phyloP scores from a whole-genome alignment of 2,888 invertebrate species.

The Macaria notata region DNA sequence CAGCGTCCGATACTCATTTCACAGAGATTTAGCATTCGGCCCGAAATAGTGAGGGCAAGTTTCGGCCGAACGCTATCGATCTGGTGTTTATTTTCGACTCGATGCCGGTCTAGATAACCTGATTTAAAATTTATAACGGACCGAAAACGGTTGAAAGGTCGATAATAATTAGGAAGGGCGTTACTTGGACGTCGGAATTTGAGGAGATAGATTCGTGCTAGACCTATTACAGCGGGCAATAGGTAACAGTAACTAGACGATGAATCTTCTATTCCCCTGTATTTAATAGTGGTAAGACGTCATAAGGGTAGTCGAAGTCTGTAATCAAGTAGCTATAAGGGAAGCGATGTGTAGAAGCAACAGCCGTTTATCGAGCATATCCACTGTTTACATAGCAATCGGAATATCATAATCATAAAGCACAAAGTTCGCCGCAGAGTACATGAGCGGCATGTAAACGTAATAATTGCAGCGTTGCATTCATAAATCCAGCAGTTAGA shows the following conservation, averaged over 20 bases:
- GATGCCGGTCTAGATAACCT: constrained; percentile 53
- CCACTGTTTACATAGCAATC: constrained; percentile 26
- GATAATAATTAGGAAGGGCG: constrained; percentile 23
- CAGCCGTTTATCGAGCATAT: constrained; percentile 9
- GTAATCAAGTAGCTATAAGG: constrained; percentile 5
- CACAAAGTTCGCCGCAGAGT: constrained; percentile 32
- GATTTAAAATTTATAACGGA: constrained; percentile 66
- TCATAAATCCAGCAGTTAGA: constrained; percentile 71
- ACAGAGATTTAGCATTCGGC: constrained; percentile 35
- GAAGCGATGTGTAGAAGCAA: constrained; percentile 20
- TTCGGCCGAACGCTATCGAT: constrained; percentile 60
- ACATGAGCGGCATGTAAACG: constrained; percentile 30
- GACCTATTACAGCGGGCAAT: background rate
- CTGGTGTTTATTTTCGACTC: constrained; percentile 64
- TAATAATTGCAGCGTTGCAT: constrained; percentile 68
- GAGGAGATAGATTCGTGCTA: background rate
- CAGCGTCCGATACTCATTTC: constrained; percentile 12
- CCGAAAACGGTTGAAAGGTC: constrained; percentile 46
- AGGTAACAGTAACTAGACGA: too few species aligned
- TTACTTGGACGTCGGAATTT: constrained; percentile 5
- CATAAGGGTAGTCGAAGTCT: background rate
- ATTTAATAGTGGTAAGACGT: too few species aligned
- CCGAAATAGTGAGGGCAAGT: constrained; percentile 37
- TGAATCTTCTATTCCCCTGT: too few species aligned
- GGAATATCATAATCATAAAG: constrained; percentile 32